A percentile compares a stretch with the other conserved stretches of the same genome.
Evolutionary conservation across 2,888 invertebrate species (phyloP).

Genomic region (Alviniconcha strummeri): DNA sequence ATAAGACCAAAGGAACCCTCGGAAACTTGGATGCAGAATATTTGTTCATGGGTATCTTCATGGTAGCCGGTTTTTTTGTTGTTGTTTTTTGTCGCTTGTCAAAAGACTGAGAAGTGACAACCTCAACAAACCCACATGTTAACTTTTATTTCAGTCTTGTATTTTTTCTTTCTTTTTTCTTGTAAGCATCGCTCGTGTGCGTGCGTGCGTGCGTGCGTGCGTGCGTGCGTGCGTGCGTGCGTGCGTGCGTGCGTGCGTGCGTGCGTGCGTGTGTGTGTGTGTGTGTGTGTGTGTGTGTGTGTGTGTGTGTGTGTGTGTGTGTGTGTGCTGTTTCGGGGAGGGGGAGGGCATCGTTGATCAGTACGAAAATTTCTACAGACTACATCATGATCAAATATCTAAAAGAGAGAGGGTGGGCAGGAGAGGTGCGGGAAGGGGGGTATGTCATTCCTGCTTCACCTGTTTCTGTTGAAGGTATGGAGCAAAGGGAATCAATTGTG

Average conservation of each 20-base stretch:
- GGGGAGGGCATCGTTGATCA: not conserved
- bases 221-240: constrained; percentile 15
- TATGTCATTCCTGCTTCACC: not conserved
- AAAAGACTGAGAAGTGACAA: too few species aligned
- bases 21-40: too few species aligned
- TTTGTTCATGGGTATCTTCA: too few species aligned
- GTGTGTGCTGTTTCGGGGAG: not conserved
- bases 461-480: not conserved
- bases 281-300: not conserved
- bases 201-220: constrained; percentile 3
- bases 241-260: not conserved
- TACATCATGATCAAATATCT: too few species aligned
- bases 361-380: not conserved
- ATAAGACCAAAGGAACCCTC: too few species aligned
- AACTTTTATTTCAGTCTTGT: not conserved
- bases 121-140: not conserved
- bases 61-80: too few species aligned
- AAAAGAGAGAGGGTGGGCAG: not conserved
- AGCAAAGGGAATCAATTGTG: not conserved
- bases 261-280: constrained; percentile 6
- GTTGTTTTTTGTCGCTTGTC: too few species aligned
- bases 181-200: not conserved
- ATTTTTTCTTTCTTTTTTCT: not conserved
- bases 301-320: not conserved
- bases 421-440: not conserved